These are phyloP conservation scores for Tupiocoris notatus DNA, from an alignment of 2,888 invertebrate species.

Conservation along the genomic window DNA sequence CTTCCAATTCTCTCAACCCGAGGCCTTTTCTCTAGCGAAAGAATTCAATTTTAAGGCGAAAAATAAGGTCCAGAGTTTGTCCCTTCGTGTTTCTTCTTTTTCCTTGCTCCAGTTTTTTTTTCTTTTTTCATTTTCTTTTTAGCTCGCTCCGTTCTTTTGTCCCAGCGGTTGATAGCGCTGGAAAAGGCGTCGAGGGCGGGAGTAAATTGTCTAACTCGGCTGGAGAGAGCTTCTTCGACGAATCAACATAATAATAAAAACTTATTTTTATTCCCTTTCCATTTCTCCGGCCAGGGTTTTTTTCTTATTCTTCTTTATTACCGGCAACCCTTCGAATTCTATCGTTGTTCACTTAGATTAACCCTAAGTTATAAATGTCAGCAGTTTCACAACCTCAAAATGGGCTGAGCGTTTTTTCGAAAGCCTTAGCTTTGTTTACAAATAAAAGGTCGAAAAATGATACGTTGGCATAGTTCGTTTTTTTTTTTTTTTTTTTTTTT, in stretches of 20 bases:
- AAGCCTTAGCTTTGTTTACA: too few relatives aligned
- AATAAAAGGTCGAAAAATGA: too few relatives aligned
- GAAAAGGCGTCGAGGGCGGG: neutral
- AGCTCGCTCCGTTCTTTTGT: neutral
- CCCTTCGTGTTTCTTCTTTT: neutral
- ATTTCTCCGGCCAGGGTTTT: neutral
- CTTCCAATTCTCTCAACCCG: slow-evolving; percentile 2
- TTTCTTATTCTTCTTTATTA: neutral
- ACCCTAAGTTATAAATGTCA: neutral
- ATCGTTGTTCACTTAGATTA: neutral
- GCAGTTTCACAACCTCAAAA: neutral
- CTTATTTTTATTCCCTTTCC: slow-evolving; percentile 1
- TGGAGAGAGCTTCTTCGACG: slow-evolving; percentile 14
- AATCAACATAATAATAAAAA: slow-evolving; percentile 13
- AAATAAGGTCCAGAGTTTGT: slow-evolving; percentile 12
- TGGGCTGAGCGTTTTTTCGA: too few relatives aligned
- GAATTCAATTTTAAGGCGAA: slow-evolving; percentile 15
- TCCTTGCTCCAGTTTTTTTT: neutral
- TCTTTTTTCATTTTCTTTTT: neutral
- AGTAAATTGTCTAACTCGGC: slow-evolving; percentile 12
- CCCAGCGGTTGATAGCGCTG: neutral
- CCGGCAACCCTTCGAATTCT: neutral
- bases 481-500: too few relatives aligned
- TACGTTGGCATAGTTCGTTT: too few relatives aligned
- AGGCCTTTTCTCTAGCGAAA: neutral